phyloP scores from a whole-genome alignment of 37 sponge, comb jelly and placozoan genomes.

The Eunapius fragilis region DNA sequence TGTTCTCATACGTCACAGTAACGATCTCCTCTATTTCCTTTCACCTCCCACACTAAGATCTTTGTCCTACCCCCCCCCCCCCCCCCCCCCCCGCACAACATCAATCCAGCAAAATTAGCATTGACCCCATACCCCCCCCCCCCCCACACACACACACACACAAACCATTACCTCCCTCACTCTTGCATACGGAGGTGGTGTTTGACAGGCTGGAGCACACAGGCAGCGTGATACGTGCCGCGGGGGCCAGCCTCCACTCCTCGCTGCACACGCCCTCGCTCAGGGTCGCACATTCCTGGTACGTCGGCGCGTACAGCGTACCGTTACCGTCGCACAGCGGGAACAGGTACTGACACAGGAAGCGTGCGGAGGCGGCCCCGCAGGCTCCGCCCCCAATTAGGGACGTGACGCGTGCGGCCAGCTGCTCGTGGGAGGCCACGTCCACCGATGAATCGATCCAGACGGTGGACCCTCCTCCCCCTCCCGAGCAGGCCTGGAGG shows the following conservation, averaged over 20 bases:
- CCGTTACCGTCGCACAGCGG: neutral
- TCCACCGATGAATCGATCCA: neutral
- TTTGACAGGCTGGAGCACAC: neutral
- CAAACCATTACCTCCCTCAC: neutral
- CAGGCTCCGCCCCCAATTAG: neutral
- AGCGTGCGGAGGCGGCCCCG: neutral
- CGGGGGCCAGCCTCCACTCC: neutral
- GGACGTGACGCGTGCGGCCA: neutral
- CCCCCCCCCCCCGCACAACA: no score
- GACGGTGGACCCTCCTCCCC: neutral
- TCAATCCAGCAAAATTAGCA: no score
- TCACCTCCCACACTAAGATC: no score
- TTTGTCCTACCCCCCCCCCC: no score
- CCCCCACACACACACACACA: neutral
- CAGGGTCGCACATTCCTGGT: neutral
- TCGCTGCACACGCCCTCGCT: neutral
- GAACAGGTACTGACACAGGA: neutral
- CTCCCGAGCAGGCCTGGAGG: neutral
- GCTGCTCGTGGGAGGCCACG: neutral
- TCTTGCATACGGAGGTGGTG: neutral
- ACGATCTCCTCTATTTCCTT: no score
- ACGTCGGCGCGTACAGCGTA: constrained; percentile 17
- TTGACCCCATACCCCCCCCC: neutral
- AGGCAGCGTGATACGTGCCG: neutral
- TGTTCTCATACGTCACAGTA: no score